Evolutionary conservation across 2,888 invertebrate genomes (phyloP).

Genomic region (Bedellia somnulentella): DNA sequence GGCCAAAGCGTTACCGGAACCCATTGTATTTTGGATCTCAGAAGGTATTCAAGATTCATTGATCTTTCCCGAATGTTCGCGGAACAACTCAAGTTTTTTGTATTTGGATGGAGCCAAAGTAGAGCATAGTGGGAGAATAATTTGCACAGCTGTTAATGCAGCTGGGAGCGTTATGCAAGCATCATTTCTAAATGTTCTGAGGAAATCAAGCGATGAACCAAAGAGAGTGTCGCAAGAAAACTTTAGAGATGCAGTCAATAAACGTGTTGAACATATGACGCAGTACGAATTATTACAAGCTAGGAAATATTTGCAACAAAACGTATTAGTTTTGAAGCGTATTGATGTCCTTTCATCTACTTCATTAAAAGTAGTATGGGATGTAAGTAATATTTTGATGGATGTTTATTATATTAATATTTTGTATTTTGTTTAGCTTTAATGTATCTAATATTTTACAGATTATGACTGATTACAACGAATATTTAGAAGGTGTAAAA

Average conservation of each 20-base stretch:
- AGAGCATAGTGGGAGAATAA: constrained; percentile 50
- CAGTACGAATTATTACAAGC: constrained; percentile 79
- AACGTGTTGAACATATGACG: constrained; percentile 56
- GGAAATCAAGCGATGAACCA: constrained; percentile 40
- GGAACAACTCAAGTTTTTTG: constrained; percentile 48
- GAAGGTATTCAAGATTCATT: constrained; percentile 81
- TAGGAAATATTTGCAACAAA: constrained; percentile 75
- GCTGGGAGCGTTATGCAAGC: constrained; percentile 55
- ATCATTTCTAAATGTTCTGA: constrained; percentile 47
- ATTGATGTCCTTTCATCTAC: constrained; percentile 72
- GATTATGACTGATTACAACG: constrained; percentile 56
- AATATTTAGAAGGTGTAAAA: constrained; percentile 70
- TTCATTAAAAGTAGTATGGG: constrained; percentile 79
- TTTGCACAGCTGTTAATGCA: constrained; percentile 52
- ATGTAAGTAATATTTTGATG: constrained; percentile 54
- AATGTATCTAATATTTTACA: constrained; percentile 12
- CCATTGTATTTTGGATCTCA: constrained; percentile 94
- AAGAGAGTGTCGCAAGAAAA: constrained; percentile 28
- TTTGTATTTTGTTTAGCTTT: neutral
- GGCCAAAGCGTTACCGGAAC: constrained; percentile 89
- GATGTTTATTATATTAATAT: neutral
- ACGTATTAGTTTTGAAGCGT: constrained; percentile 73
- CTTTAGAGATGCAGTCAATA: constrained; percentile 30
- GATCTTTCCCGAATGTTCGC: constrained; percentile 51
- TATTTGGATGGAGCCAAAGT: constrained; percentile 44